Base-by-base conservation (phyloP, 1,140 invertebrate species). In the Nymphalis io region DNA sequence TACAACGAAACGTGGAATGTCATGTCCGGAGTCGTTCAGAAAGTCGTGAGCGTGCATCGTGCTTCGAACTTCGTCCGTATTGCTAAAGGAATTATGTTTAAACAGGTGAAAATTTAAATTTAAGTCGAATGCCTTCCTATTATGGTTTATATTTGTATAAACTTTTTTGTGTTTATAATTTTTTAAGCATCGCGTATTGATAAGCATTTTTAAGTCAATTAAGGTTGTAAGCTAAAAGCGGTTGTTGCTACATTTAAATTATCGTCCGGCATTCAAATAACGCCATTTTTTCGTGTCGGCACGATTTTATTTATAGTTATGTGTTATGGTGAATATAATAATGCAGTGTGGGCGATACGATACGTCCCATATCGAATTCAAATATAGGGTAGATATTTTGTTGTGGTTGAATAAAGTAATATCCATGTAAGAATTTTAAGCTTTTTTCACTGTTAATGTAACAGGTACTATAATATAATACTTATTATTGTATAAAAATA, bases 211-310 rank as follows among this genome's bases (percentile, higher is more conserved):
- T 91, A 91, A 91, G 89, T 91, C 89, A 91, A 91, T 91, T 91
- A 91, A 89, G 89, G 87, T 91, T 91, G 89, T 91, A 91, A 89
- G 89, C 87, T 91, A 90, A 91, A 91, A 89, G 89, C 88, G 82
- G 87, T 91, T 91, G 89, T 91, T 90, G 86, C 88, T 91, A 91
- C 89, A 91, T 91, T 91, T 91, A 91, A 91, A 91, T 91, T 91
- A 91, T 90, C 87, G 88, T 87, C 80, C 83, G 86, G 88, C 88
- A 91, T 89, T 89, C 87, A 89, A 90, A 89, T 91, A 91, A 90
- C 87, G 88, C 89, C 83, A 89, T 87, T 91, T 91, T 90, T 89
- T 90, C 80, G 78, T 90, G 87, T 91, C 89, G 87, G 87, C 89
- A 90, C 87, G 85, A 88, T 85, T 89, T 90, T 88, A 88, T 91